Conservation (phyloP, 2,113 vertebrate species). For the Nothobranchius kuhntae region DNA sequence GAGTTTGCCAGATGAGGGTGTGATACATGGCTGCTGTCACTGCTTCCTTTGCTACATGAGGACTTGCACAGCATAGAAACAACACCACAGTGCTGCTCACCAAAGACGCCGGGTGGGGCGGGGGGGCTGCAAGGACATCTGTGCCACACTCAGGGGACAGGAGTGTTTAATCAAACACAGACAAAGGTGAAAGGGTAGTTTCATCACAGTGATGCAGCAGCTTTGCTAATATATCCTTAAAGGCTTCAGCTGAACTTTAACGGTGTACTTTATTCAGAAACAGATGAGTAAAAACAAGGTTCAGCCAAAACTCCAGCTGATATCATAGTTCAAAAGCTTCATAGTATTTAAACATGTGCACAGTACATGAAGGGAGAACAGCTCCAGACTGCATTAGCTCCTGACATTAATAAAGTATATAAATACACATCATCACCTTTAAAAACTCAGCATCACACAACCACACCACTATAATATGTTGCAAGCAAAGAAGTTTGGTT, state of each 20-base stretch:
- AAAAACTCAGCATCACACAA: conserved; percentile 10
- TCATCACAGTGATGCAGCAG: conserved; percentile 5
- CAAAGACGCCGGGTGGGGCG: conserved; percentile 26
- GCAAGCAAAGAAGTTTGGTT: conserved; percentile 28
- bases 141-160: conserved; percentile 25
- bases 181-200: conserved; percentile 36
- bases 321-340: no score
- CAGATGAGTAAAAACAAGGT: neutral
- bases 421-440: conserved; percentile 52
- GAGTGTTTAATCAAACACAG: conserved; percentile 52
- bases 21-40: conserved; percentile 67
- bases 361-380: conserved; percentile 40
- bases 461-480: conserved; percentile 8
- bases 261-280: neutral
- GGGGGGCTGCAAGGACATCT: conserved; percentile 21
- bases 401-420: conserved; percentile 39
- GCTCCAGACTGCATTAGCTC: conserved; percentile 27
- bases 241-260: conserved; percentile 6
- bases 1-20: conserved; percentile 65
- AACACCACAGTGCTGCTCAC: conserved; percentile 12
- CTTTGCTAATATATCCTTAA: neutral
- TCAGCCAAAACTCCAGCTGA: no score
- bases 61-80: conserved; percentile 45
- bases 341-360: conserved; percentile 30
- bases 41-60: conserved; percentile 54